phyloP scores from a whole-genome alignment of 2,888 invertebrate genomes.

The Neoascia interrupta region DNA sequence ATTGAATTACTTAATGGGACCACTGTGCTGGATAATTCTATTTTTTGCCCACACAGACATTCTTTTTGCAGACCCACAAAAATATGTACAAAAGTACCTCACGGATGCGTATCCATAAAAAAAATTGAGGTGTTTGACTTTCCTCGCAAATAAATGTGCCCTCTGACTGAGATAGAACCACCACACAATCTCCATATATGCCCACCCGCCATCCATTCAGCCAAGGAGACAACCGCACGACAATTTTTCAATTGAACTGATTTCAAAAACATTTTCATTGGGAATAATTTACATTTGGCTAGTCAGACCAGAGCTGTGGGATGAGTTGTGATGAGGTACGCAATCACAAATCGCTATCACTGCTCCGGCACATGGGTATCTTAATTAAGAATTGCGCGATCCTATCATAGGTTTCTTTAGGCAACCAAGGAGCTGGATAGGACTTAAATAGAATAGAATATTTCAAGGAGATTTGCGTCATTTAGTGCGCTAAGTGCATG shows the following conservation, averaged over 20 bases:
- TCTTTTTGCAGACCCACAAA: slow-evolving; percentile 38
- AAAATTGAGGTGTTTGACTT: slow-evolving; percentile 65
- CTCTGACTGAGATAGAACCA: too few relatives aligned
- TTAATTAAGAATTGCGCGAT: too few relatives aligned
- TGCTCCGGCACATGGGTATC: too few relatives aligned
- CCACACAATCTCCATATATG: not conserved
- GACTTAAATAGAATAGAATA: too few relatives aligned
- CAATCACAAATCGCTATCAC: too few relatives aligned
- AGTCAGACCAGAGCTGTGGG: slow-evolving; percentile 4
- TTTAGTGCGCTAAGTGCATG: too few relatives aligned
- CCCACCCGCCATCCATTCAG: slow-evolving; percentile 10
- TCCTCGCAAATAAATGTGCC: slow-evolving; percentile 8
- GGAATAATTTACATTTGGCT: slow-evolving; percentile 21
- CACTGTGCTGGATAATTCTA: slow-evolving; percentile 8
- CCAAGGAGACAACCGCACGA: slow-evolving; percentile 51
- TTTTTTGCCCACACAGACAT: slow-evolving; percentile 21
- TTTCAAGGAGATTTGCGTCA: too few relatives aligned
- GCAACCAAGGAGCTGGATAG: too few relatives aligned
- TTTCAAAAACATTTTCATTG: slow-evolving; percentile 59
- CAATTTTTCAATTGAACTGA: slow-evolving; percentile 67
- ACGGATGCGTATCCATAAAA: slow-evolving; percentile 19
- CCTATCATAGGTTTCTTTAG: too few relatives aligned
- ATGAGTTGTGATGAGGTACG: too few relatives aligned
- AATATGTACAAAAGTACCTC: slow-evolving; percentile 1
- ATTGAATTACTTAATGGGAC: slow-evolving; percentile 61